A percentile compares a stretch with the other conserved stretches of the same genome.
Conservation (phyloP, 2,113 vertebrate species). For the Hipposideros armiger region DNA sequence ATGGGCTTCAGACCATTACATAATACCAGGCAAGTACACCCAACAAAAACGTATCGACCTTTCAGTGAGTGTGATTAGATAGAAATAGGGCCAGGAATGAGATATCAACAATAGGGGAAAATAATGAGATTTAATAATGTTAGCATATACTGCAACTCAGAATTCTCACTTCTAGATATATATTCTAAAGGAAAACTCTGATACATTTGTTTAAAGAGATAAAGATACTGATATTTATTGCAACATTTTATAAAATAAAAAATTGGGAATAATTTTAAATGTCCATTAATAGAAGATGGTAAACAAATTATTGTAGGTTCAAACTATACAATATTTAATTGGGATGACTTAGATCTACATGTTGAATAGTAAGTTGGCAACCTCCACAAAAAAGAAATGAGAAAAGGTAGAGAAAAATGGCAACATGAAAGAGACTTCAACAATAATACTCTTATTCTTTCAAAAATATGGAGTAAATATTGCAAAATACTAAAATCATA, state of each 20-base stretch:
- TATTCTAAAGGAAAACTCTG: neutral
- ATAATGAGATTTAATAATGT: neutral
- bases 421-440: neutral
- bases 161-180: neutral
- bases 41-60: neutral
- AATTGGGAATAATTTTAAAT: neutral
- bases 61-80: neutral
- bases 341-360: neutral
- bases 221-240: neutral
- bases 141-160: neutral
- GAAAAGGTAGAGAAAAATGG: neutral
- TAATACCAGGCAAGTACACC: neutral
- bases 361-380: neutral
- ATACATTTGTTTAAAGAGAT: neutral
- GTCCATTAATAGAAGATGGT: neutral
- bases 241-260: neutral
- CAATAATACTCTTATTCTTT: neutral
- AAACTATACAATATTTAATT: neutral
- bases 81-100: neutral
- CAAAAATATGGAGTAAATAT: neutral
- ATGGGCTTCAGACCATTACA: neutral
- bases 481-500: neutral
- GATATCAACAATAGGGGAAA: neutral
- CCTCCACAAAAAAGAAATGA: neutral
- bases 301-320: neutral